Conservation (phyloP, 2,113 vertebrate species). For the Oncorhynchus mykiss region DNA sequence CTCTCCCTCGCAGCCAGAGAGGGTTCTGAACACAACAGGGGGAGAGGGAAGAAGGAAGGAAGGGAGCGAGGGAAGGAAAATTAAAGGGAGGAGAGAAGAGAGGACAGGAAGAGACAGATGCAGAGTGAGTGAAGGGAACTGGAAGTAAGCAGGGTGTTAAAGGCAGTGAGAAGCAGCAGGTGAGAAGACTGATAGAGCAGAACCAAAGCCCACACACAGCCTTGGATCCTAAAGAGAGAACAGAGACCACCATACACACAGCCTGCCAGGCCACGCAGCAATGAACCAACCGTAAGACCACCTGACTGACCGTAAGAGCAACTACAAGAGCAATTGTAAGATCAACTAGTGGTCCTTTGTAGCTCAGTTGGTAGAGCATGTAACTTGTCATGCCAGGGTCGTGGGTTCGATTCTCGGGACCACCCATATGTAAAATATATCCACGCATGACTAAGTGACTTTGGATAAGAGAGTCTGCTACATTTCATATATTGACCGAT, state of each 20-base stretch:
- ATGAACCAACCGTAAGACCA: too few relatives aligned
- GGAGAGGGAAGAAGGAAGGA: slow-evolving; percentile 49
- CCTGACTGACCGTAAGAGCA: too few relatives aligned
- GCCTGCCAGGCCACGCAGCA: too few relatives aligned
- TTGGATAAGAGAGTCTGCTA: too few relatives aligned
- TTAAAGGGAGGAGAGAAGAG: slow-evolving; percentile 45
- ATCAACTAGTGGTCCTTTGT: too few relatives aligned
- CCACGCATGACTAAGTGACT: too few relatives aligned
- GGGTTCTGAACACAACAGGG: slow-evolving; percentile 72
- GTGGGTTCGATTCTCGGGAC: too few relatives aligned
- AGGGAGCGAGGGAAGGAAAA: slow-evolving; percentile 37
- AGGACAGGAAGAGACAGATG: slow-evolving; percentile 68
- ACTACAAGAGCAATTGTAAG: too few relatives aligned
- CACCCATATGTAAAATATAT: too few relatives aligned
- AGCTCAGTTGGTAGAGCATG: too few relatives aligned
- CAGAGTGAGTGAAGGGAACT: slow-evolving; percentile 72
- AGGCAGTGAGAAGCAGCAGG: slow-evolving; percentile 51
- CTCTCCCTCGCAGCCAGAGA: slow-evolving; percentile 80
- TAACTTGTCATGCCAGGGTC: too few relatives aligned
- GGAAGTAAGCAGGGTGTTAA: slow-evolving; percentile 73
- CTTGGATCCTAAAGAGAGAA: slow-evolving; percentile 31
- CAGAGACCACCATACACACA: background rate
- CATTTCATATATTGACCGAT: too few relatives aligned
- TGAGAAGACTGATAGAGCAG: slow-evolving; percentile 53
- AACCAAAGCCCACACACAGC: slow-evolving; percentile 44